Conservation (phyloP, 2,888 invertebrate species). For the Junonia oenone region DNA sequence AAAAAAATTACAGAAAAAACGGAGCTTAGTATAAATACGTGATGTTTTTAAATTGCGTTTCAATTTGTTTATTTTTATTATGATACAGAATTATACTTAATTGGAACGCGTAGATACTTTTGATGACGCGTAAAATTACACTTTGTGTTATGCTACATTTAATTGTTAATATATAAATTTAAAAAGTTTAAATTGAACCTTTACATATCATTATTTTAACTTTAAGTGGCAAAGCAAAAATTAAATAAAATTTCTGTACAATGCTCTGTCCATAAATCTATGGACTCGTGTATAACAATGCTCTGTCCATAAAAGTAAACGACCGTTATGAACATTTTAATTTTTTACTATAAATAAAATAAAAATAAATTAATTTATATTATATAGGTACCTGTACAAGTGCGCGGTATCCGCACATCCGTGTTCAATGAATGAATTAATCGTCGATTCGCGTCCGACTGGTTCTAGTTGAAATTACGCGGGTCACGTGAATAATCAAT, state of each 20-base stretch:
- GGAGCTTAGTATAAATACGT: conserved; percentile 12
- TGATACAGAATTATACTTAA: background rate
- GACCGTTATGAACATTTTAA: no score
- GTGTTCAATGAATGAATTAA: conserved; percentile 16
- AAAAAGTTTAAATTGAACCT: no score
- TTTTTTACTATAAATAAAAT: background rate
- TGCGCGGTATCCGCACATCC: conserved; percentile 3
- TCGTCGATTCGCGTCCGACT: background rate
- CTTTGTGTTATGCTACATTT: no score
- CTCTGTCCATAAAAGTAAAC: no score
- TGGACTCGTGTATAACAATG: no score
- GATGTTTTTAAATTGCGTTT: background rate
- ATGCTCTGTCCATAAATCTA: no score
- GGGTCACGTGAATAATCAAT: conserved; percentile 11
- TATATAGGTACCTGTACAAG: background rate
- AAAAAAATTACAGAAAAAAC: conserved; percentile 29
- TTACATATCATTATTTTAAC: no score
- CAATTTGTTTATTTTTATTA: background rate
- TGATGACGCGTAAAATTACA: background rate
- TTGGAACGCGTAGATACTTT: background rate
- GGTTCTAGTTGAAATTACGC: conserved; percentile 8
- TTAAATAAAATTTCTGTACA: no score
- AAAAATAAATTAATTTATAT: background rate
- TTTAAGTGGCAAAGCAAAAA: no score
- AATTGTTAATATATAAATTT: no score